Evolutionary conservation across 2,888 invertebrate species (phyloP), one percentile per base, ranked within the genome.

Genomic region (Megalurothrips usitatus): DNA sequence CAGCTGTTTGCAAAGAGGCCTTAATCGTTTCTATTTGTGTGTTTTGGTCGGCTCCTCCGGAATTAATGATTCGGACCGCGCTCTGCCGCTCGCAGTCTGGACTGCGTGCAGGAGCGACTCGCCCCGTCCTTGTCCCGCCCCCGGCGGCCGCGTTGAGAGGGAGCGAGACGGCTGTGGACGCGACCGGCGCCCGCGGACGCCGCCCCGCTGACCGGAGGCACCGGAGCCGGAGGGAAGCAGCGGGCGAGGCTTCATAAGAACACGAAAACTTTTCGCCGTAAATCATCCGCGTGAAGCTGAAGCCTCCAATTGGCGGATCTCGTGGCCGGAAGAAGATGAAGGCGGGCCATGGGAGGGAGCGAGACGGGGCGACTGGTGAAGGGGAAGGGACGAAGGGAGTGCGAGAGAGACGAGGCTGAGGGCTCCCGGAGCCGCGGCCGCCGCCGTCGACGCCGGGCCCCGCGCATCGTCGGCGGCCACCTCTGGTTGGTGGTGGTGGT

Each of bases 1-100:
- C 68, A 75, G 68, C 68, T 75, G 68, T 75, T 75, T 75, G 68
- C 68, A 75, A 75, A 75, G 68, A 75, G 68, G 68, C 68, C 68
- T 26, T 75, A 75, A 75, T 75, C 68, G 68, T 75, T 75, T 75
- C 68, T 75, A 75, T 75, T 75, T 75, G 68, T 75, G 68, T 75
- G 68, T 75, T 75, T 75, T 75, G 68, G 68, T 75, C 26, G 68
- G 68, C 68, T 23, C 68, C 68, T 75, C 68, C 68, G 68, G 68
- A 26, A 75, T 75, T 75, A 75, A 75, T 75, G 68, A 75, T 75
- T 75, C 68, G 68, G 68, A 75, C 68, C 68, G 68, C 68, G 26
- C 23, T 9, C 68, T n/a, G 58, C 58, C 58, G 58, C 19, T 19
- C 58, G 58, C 58, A 19, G 1, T 43, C 34, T 43, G 34, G 34